Conservation (phyloP, 2,797 vertebrate species). For the Gallinago stenura region DNA sequence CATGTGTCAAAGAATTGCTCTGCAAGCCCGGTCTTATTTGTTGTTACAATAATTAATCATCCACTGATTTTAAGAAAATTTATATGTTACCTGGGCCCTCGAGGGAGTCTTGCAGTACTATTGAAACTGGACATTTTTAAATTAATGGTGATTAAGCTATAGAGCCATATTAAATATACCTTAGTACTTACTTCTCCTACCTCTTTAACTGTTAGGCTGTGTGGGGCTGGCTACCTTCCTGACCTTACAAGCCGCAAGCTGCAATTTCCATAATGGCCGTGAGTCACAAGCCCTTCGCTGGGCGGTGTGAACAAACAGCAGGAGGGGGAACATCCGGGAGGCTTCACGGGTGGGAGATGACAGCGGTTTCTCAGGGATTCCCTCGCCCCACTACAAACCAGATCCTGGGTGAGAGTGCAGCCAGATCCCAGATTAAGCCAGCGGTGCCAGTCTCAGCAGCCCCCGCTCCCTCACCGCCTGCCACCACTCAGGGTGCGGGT, state of each 20-base stretch:
- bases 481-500: not conserved
- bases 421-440: not conserved
- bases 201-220: not conserved
- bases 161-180: not conserved
- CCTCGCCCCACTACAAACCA: not conserved
- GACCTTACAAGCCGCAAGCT: not conserved
- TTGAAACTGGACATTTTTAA: conserved; percentile 2
- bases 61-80: not conserved
- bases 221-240: not conserved
- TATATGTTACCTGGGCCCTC: not conserved
- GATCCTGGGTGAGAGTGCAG: not conserved
- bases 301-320: not conserved
- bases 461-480: not conserved
- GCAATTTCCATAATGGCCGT: not conserved
- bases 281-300: not conserved
- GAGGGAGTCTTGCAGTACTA: not conserved
- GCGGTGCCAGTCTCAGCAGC: accelerated
- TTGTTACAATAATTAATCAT: conserved; percentile 46
- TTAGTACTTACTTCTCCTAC: not conserved
- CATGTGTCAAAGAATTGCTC: conserved; percentile 39
- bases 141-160: conserved; percentile 13
- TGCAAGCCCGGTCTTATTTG: conserved; percentile 27
- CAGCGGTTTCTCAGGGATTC: not conserved
- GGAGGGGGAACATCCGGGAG: not conserved
- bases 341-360: not conserved